These are phyloP conservation scores for Dolomedes plantarius DNA, from an alignment of 2,888 invertebrate species.

Conservation along the genomic window DNA sequence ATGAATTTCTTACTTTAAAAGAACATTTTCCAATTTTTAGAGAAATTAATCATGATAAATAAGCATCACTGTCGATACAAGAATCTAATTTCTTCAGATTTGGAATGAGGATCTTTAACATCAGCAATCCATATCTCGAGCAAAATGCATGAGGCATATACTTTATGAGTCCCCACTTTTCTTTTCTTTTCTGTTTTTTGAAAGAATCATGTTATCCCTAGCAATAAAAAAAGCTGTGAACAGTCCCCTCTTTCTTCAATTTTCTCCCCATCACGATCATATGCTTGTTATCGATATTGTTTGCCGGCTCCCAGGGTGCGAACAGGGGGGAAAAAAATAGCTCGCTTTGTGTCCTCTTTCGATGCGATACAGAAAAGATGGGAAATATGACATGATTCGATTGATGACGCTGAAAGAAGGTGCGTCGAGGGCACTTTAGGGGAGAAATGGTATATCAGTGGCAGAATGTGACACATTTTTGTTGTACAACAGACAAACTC, in stretches of 20 bases:
- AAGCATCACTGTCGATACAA: too few species aligned
- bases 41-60: too few species aligned
- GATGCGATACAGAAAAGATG: background rate
- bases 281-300: conserved; percentile 18
- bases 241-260: background rate
- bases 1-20: too few species aligned
- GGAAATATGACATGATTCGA: conserved; percentile 33
- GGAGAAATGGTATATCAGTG: conserved; percentile 4
- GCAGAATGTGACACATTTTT: too few species aligned
- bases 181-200: too few species aligned
- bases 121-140: too few species aligned
- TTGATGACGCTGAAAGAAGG: conserved; percentile 11
- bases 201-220: background rate
- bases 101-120: too few species aligned
- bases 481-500: too few species aligned
- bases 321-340: background rate
- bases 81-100: too few species aligned
- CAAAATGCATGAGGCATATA: too few species aligned
- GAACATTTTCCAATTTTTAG: too few species aligned
- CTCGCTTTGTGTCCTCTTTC: background rate
- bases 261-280: background rate
- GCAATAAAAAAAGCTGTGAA: background rate
- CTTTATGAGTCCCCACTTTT: too few species aligned
- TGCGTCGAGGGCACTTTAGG: background rate
- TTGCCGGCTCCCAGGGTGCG: background rate